These are phyloP conservation scores for Paracyclopina nana DNA, from an alignment of 1,140 invertebrate genomes.

Conservation along the genomic window DNA sequence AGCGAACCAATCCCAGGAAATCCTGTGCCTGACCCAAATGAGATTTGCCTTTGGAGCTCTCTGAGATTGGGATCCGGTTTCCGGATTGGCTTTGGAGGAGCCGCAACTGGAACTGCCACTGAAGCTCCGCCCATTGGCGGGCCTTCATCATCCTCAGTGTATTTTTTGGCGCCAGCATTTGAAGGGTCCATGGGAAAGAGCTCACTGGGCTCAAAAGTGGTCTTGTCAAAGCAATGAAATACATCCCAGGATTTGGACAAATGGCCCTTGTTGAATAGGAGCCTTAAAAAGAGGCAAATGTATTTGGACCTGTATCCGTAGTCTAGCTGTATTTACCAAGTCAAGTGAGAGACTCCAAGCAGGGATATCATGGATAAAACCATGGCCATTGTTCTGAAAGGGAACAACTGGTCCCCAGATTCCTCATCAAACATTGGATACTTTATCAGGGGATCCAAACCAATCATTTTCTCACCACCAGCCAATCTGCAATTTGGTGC, in stretches of 20 bases:
- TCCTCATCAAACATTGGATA: slow-evolving; percentile 29
- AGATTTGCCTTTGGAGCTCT: neutral
- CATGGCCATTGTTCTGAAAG: slow-evolving; percentile 80
- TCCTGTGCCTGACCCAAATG: neutral
- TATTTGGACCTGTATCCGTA: too few species aligned
- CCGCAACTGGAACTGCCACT: too few species aligned
- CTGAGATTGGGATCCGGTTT: neutral
- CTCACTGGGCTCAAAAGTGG: too few species aligned
- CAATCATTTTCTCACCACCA: slow-evolving; percentile 41
- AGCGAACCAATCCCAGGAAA: neutral
- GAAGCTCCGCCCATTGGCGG: too few species aligned
- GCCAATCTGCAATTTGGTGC: too few species aligned
- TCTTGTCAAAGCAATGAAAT: too few species aligned
- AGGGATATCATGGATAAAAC: slow-evolving; percentile 35
- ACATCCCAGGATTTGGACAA: too few species aligned
- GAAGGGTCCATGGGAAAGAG: too few species aligned
- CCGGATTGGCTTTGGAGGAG: slow-evolving; percentile 1
- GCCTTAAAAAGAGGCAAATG: too few species aligned
- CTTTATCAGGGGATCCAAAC: slow-evolving; percentile 38
- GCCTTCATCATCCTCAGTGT: too few species aligned
- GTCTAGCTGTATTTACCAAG: neutral
- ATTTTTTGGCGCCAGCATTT: too few species aligned
- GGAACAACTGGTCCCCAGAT: slow-evolving; percentile 37
- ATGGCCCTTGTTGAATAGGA: too few species aligned
- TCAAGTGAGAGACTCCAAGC: slow-evolving; percentile 21